Base-by-base conservation (phyloP, 1,140 invertebrate species). In the Drosophila kohkoa region DNA sequence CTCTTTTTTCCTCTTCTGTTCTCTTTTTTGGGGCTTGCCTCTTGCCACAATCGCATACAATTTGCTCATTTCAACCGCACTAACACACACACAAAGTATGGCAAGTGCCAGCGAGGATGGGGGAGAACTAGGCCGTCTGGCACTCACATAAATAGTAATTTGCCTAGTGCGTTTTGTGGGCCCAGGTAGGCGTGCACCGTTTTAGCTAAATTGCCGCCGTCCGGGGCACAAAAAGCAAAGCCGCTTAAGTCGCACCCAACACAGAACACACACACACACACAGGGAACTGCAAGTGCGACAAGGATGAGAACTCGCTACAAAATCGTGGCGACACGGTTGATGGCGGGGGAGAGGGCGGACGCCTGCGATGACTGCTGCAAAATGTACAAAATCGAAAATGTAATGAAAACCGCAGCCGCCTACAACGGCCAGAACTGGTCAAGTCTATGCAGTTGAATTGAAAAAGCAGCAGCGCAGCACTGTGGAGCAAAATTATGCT, bases 141-240 rank as follows among this genome's bases (percentile, higher is more conserved):
- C 80, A 79, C 82, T 80, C 82, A 88, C 82, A 87, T 87, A 87
- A 87, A 87, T 87, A 88, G 82, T 82, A 87, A 87, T 87, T 87
- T 87, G 80, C 79, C 80, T 83, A 87, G 83, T 87, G 83, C 83
- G 83, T 87, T 87, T 79, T 75, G 80, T 88, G 79, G 77, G 81
- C 77, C 48, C 85, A 88, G 83, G 83, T 88, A 89, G 83, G 83
- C 83, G 83, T 88, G 82, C 72, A 83, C 83, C 83, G 85, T 88
- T 88, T 88, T 88, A 88, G 77, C 83, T 82, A 88, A 88, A 88
- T 88, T 88, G 83, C 81, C 85, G 69, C 80, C 85, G 74, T 89
- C 83, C 81, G 80, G 82, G 73, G 77, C 55, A 80, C 85, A 81
- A 86, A 78, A 72, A 79, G 66, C 63, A 80, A 85, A 88, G 81